Evolutionary conservation across 2,113 vertebrate genomes (phyloP).

Genomic region (Solea solea): DNA sequence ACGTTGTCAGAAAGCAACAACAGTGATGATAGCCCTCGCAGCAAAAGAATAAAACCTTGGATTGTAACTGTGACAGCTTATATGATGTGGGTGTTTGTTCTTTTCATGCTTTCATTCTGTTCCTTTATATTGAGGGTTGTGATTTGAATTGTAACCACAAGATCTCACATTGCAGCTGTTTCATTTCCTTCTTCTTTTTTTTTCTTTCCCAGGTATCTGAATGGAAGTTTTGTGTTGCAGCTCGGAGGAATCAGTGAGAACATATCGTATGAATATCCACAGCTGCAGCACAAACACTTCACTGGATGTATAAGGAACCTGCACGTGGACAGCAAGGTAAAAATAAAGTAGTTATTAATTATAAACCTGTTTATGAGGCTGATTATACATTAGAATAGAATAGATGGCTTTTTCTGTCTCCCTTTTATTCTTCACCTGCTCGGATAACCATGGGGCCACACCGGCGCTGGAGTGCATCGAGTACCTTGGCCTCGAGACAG

Average conservation of each 20-base stretch:
- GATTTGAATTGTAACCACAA: constrained; percentile 39
- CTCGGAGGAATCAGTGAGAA: constrained; percentile 88
- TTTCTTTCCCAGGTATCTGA: constrained; percentile 81
- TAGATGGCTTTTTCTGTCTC: neutral
- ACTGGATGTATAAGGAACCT: constrained; percentile 88
- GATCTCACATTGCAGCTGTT: neutral
- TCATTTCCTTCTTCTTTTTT: constrained; percentile 23
- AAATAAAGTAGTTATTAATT: neutral
- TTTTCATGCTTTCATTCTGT: neutral
- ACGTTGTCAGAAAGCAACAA: constrained; percentile 40
- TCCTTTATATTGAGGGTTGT: constrained; percentile 1
- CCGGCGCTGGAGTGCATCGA: constrained; percentile 47
- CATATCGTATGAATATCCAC: constrained; percentile 85
- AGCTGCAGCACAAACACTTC: constrained; percentile 86
- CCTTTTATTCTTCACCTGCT: constrained; percentile 22
- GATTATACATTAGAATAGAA: neutral
- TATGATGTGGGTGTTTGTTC: neutral
- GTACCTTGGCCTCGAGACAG: constrained; percentile 38
- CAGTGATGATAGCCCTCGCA: constrained; percentile 29
- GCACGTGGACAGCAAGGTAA: constrained; percentile 86
- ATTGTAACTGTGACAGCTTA: constrained; percentile 31
- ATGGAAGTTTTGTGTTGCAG: constrained; percentile 85
- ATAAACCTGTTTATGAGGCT: constrained; percentile 5
- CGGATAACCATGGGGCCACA: neutral
- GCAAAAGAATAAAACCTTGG: constrained; percentile 33